Evolutionary conservation across 2,113 vertebrate genomes (phyloP).

Genomic region (Daubentonia madagascariensis): DNA sequence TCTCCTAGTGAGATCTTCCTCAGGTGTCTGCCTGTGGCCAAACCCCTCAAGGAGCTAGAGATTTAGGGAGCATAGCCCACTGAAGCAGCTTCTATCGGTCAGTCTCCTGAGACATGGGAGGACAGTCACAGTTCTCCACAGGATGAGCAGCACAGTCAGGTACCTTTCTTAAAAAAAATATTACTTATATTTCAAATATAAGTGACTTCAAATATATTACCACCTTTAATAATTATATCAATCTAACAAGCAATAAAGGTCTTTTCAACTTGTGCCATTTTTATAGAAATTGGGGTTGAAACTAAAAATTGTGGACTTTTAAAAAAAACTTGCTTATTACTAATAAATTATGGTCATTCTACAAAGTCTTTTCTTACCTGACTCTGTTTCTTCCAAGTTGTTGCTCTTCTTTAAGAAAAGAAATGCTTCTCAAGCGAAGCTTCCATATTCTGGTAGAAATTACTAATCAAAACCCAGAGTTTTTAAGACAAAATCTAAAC

Average conservation of each 20-base stretch:
- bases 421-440: neutral
- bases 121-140: neutral
- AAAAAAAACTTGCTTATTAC: neutral
- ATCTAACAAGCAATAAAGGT: neutral
- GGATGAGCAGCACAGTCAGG: neutral
- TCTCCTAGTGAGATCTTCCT: neutral
- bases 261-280: neutral
- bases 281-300: neutral
- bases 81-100: fast-evolving
- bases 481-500: neutral
- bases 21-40: neutral
- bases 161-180: neutral
- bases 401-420: neutral
- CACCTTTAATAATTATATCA: neutral
- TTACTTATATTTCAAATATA: neutral
- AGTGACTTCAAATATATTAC: neutral
- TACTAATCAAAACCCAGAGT: neutral
- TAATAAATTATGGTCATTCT: neutral
- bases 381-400: neutral
- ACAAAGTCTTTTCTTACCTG: neutral
- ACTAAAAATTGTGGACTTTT: neutral
- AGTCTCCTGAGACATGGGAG: neutral
- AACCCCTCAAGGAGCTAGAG: neutral
- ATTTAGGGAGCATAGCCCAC: neutral
- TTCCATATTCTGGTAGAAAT: neutral